phyloP scores from a whole-genome alignment of 1,140 invertebrate genomes.

The Kradibia gibbosae region DNA sequence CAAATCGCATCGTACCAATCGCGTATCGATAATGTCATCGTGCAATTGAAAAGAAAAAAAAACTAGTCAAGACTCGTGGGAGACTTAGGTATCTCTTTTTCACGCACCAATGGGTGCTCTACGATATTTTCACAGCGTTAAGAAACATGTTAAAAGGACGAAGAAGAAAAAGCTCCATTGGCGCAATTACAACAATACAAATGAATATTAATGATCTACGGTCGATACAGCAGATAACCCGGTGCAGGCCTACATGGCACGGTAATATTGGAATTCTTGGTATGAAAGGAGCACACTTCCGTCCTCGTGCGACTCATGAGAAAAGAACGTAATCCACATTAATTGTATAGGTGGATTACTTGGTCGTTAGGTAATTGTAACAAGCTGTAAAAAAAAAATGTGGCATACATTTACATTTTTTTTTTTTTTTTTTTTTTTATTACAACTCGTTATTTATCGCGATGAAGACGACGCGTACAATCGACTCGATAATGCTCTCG shows the following conservation, averaged over 20 bases:
- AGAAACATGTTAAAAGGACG: too few species aligned
- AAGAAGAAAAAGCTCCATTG: too few species aligned
- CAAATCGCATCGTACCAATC: too few species aligned
- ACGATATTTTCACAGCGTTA: too few species aligned
- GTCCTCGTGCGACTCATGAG: background rate
- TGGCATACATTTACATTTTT: too few species aligned
- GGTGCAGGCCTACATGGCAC: background rate
- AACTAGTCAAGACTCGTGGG: too few species aligned
- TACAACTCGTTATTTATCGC: background rate
- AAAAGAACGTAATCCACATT: background rate
- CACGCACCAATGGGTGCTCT: too few species aligned
- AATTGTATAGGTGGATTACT: background rate
- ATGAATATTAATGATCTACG: conserved; percentile 3
- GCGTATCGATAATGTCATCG: too few species aligned
- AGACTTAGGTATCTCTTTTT: too few species aligned
- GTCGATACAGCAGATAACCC: background rate
- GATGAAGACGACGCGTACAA: background rate
- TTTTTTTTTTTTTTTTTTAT: background rate
- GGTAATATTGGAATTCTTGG: background rate
- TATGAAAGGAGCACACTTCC: background rate
- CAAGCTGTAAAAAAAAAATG: background rate
- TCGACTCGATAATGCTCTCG: too few species aligned
- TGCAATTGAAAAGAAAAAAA: too few species aligned
- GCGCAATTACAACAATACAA: background rate
- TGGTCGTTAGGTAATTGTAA: background rate